These are phyloP conservation scores for Lethocerus indicus DNA, from an alignment of 1,140 invertebrate genomes.

Conservation along the genomic window DNA sequence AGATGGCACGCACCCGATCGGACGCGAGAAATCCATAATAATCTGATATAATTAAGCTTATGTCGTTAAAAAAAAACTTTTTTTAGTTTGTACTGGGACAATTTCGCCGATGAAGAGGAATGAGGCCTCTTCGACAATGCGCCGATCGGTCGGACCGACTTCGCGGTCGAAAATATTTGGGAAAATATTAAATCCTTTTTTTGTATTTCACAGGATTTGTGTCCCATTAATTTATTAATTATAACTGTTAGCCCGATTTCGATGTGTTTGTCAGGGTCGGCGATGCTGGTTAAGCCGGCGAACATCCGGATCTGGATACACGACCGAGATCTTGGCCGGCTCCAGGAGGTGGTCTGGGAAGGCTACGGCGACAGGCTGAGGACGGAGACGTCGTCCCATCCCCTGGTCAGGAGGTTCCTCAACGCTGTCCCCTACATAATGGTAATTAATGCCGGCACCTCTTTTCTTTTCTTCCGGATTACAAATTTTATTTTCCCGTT, in stretches of 20 bases:
- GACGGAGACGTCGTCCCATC: conserved; percentile 66
- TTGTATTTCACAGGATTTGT: not conserved
- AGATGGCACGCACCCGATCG: too few species aligned
- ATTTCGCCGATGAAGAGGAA: too few species aligned
- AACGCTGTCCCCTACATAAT: conserved; percentile 75
- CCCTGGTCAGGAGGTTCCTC: conserved; percentile 58
- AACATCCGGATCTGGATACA: conserved; percentile 87
- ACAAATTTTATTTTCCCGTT: too few species aligned
- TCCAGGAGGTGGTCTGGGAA: conserved; percentile 74
- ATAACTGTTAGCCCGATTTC: not conserved
- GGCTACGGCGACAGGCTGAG: conserved; percentile 65
- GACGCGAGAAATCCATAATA: too few species aligned
- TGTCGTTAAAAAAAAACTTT: too few species aligned
- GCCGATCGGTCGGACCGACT: too few species aligned
- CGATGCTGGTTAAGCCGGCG: conserved; percentile 40
- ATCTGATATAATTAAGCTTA: too few species aligned
- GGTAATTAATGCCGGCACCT: too few species aligned
- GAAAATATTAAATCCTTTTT: not conserved
- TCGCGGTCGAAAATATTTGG: conserved; percentile 1
- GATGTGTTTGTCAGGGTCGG: conserved; percentile 4
- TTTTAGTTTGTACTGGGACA: too few species aligned
- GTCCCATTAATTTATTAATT: not conserved
- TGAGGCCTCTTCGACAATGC: too few species aligned
- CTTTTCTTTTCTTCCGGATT: too few species aligned
- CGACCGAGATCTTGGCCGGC: conserved; percentile 61